Percentiles rank a stretch among this genome's conserved stretches.
phyloP scores from a whole-genome alignment of 1,140 invertebrate species.

The Cotesia chilonis region DNA sequence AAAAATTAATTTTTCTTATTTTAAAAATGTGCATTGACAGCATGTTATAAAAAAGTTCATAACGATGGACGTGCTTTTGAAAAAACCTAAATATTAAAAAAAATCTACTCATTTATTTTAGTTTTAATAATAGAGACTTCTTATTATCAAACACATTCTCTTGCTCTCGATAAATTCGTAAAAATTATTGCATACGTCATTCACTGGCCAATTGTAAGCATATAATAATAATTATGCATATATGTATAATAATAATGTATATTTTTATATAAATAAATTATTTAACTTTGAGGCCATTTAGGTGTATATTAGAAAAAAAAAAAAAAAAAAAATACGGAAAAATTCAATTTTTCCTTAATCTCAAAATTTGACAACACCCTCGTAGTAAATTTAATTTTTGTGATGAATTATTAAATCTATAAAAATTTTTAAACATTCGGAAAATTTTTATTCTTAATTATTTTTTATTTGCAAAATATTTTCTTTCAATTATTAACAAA shows the following conservation, averaged over 20 bases:
- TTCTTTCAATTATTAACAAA: no score
- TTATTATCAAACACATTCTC: neutral
- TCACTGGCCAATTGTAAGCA: slow-evolving; percentile 29
- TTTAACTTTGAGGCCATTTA: slow-evolving; percentile 32
- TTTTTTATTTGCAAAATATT: no score
- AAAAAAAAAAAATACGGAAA: no score
- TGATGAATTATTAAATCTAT: no score
- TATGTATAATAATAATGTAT: neutral
- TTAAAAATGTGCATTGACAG: neutral
- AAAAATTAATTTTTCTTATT: neutral
- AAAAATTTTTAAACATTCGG: no score
- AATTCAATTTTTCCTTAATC: no score
- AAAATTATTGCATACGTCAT: slow-evolving; percentile 27
- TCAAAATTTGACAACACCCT: no score
- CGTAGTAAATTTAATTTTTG: no score
- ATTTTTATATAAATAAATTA: slow-evolving; percentile 23
- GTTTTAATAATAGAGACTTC: slow-evolving; percentile 21
- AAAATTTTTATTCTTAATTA: no score
- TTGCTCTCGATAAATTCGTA: slow-evolving; percentile 10
- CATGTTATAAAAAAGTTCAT: slow-evolving; percentile 3
- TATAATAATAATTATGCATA: slow-evolving; percentile 8
- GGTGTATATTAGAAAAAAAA: neutral
- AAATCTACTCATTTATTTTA: slow-evolving; percentile 10
- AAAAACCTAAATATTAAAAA: neutral
- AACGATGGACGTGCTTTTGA: slow-evolving; percentile 19